Percentiles rank a stretch among this genome's conserved stretches.
Conservation (phyloP, 2,113 vertebrate genomes). For the Tragelaphus buxtoni region DNA sequence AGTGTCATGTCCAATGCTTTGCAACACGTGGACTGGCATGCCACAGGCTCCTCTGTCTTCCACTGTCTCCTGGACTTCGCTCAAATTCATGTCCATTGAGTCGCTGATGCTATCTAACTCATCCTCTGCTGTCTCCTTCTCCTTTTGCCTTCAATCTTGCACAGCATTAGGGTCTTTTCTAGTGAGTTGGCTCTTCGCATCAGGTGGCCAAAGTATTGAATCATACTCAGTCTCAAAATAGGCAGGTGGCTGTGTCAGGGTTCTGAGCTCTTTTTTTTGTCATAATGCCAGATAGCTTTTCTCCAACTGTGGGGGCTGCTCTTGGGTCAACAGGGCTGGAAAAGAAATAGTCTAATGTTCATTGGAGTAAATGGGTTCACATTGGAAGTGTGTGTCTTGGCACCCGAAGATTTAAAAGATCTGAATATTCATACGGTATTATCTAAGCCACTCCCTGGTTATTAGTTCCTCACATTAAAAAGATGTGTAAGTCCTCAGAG, state of each 20-base stretch:
- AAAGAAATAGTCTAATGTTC: slow-evolving; percentile 55
- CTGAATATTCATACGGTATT: slow-evolving; percentile 83
- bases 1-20: neutral
- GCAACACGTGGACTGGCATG: neutral
- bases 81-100: neutral
- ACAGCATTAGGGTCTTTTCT: neutral
- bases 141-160: neutral
- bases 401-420: slow-evolving; percentile 55
- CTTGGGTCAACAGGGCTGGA: slow-evolving; percentile 52
- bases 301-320: slow-evolving; percentile 12
- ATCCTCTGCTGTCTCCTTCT: neutral
- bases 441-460: slow-evolving; percentile 78
- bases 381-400: slow-evolving; percentile 65
- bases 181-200: neutral
- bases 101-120: neutral
- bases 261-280: neutral
- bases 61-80: neutral
- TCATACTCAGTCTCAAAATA: neutral
- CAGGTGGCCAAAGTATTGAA: neutral
- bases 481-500: slow-evolving; percentile 76
- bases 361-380: slow-evolving; percentile 33
- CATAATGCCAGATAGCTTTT: slow-evolving; percentile 9
- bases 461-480: slow-evolving; percentile 72
- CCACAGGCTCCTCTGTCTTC: neutral
- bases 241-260: neutral